Conservation (phyloP, 1,140 invertebrate species). For the Lasaia peninsularis region DNA sequence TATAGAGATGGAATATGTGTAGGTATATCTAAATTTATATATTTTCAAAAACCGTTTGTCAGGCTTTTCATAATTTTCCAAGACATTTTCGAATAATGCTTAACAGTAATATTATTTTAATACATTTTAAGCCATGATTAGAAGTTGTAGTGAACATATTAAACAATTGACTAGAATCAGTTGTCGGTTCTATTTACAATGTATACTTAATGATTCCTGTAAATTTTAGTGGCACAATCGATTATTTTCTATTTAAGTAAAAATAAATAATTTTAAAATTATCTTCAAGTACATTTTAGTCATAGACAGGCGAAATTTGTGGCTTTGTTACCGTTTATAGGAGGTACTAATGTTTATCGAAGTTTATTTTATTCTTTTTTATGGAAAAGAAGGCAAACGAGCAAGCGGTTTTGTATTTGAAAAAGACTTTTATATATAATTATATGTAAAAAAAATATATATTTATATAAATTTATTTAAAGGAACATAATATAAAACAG, state of each 20-base stretch:
- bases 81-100: neutral
- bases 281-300: neutral
- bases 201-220: neutral
- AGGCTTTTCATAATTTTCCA: neutral
- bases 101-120: neutral
- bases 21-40: too few relatives aligned
- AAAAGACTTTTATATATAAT: too few relatives aligned
- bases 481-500: too few relatives aligned
- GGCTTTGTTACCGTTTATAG: neutral
- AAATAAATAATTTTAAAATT: neutral
- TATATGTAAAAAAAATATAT: too few relatives aligned
- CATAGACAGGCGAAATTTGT: neutral
- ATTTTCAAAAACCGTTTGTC: too few relatives aligned
- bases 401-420: too few relatives aligned
- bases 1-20: too few relatives aligned
- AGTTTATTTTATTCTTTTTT: too few relatives aligned
- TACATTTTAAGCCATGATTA: neutral
- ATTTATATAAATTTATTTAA: too few relatives aligned
- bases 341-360: neutral
- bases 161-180: neutral
- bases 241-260: neutral
- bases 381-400: too few relatives aligned
- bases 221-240: neutral
- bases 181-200: neutral
- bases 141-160: neutral